Base-by-base conservation (phyloP, 2,797 vertebrate species). In the Epinephelus malabaricus region DNA sequence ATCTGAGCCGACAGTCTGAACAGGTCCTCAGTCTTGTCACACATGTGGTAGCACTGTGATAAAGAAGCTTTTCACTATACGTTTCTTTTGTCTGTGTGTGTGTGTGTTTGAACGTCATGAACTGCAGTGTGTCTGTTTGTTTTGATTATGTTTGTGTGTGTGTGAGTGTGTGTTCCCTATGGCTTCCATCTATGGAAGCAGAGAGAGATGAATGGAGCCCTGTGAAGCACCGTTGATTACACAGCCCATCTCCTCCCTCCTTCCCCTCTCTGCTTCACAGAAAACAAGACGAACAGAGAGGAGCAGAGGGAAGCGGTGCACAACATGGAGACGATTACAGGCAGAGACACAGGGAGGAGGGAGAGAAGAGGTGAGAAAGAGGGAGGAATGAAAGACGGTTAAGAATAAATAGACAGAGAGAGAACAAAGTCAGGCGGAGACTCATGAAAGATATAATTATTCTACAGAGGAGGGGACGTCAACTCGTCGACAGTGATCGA, bases 171-270 rank as follows among this genome's bases (percentile, higher is more conserved):
- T 53, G 69, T 77, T 45, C 54, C 79, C 54, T 64, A 66, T 77
- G 81, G 84, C 78, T 75, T 78, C 67, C 66, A 51, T 81, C 79
- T 82, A 27, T 71, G 66, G 83, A 61, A 60, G 78, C 73, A 72
- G 59, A 40, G 54, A 40, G 54, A 81, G 78, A 83, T 85, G 84
- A 88, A 89, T 86, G 80, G 76, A 83, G 67, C 54, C 27, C 65
- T 15, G 59, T 53, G 59, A 82, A 88, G 73, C 64, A 11, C 63
- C 23, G 69, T 47, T 85, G 83, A 90, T 85, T 83, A 87, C 77
- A 81, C 65, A 53, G 72, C 63, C 53, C 46, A 18, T 77, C 68
- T 79, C 51, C 68, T 55, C 30, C 65, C 69, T 74, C 60, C 27
- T 47, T 34, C 73, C 56, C 68, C 50, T 73, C 30, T 73, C 76